phyloP scores from a whole-genome alignment of 2,113 vertebrate species.

The Anguilla japonica region DNA sequence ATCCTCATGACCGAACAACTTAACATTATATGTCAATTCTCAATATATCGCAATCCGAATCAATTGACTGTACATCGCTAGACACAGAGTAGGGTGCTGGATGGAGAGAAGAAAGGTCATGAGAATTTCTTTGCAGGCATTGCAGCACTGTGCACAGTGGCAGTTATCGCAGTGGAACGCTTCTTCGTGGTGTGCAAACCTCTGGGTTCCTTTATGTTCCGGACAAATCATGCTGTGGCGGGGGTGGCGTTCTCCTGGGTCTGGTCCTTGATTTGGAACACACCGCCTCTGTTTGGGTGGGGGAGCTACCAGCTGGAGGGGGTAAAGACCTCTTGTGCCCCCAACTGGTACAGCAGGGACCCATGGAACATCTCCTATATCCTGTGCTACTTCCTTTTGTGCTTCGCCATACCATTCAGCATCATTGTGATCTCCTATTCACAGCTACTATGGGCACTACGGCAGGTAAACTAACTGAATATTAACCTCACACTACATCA shows the following conservation, averaged over 20 bases:
- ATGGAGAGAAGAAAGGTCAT: background rate
- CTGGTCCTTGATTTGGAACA: constrained; percentile 72
- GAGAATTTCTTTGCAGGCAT: constrained; percentile 56
- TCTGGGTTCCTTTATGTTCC: constrained; percentile 60
- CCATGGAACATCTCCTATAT: constrained; percentile 70
- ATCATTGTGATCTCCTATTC: constrained; percentile 62
- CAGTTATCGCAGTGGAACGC: constrained; percentile 70
- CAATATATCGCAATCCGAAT: background rate
- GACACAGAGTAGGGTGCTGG: background rate
- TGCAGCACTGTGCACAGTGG: constrained; percentile 70
- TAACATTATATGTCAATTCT: background rate
- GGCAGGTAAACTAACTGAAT: constrained; percentile 51
- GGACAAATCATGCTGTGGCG: constrained; percentile 56
- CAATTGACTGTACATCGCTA: background rate
- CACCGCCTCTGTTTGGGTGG: constrained; percentile 71
- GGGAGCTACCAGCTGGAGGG: constrained; percentile 72
- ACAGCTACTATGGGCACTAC: constrained; percentile 65
- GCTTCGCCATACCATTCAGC: constrained; percentile 67
- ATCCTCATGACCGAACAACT: background rate
- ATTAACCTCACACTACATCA: background rate
- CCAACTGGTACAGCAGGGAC: constrained; percentile 69
- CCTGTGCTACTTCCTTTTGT: constrained; percentile 66
- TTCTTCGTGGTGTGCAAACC: constrained; percentile 70
- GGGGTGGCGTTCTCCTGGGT: constrained; percentile 64
- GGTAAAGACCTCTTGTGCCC: constrained; percentile 69